Base-by-base conservation (phyloP, 2,888 invertebrate species). In the Callyntrura guangdongensis region DNA sequence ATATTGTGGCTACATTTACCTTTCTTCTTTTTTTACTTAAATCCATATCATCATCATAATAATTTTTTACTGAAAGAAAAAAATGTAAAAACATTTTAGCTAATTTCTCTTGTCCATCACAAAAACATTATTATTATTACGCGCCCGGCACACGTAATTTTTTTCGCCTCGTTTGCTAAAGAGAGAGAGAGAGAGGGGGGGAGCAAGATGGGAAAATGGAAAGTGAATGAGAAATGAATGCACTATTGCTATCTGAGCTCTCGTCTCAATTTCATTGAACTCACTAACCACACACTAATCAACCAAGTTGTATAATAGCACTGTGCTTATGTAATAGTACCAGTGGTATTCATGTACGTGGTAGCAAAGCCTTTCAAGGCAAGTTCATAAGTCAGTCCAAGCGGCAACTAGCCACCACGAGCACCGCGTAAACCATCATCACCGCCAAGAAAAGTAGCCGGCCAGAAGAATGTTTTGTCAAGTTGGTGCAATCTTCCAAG, bases 181-280 rank as follows among this genome's bases (percentile, higher is more conserved):
- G n/a, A n/a, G n/a, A n/a, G 22, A 53, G 27, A 22, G n/a, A n/a
- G n/a, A n/a, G n/a, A 36, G 36, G 6, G 36, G 2, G 36, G 6
- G 36, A 36, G 36, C 36, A 36, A n/a, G 36, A 36, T 6, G 36
- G 2, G 53, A 45, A 47, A 47, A 64, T 45, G 47, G 45, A 14
- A 22, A 11, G 20, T 8, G 36, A 74, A 74, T 74, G 74, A 74
- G 45, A 86, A 69, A 84, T 67, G 67, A 56, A 36, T 6, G 36
- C 36, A 36, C 36, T 36, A 36, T 36, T 36, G 36, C n/a, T n/a
- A 11, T 47, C 14, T 72, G 45, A 17, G 22, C 14, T n/a, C 56
- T 69, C 81, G 53, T 85, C 72, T 86, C 67, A 67, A 86, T 86
- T 86, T 86, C 86, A 86, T 56, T 87, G 81, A 81, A 87, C 69